A percentile compares a stretch with the other conserved stretches of the same genome.
Conservation (phyloP, 2,888 invertebrate species). For the Cyclophora albipunctata region DNA sequence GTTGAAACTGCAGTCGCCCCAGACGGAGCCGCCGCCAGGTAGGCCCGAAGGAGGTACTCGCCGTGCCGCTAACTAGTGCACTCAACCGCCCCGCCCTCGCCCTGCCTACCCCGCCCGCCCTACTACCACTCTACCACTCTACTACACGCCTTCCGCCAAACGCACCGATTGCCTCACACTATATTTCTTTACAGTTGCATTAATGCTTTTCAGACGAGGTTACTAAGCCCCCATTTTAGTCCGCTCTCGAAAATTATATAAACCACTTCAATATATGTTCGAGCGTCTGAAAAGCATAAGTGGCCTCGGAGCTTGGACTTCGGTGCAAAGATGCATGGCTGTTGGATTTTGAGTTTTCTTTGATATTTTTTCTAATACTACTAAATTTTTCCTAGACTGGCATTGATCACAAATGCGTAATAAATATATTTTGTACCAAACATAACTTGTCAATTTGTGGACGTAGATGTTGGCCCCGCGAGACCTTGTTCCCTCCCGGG, state of each 20-base stretch:
- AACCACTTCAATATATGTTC: background rate
- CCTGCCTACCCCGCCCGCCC: conserved; percentile 9
- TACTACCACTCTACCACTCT: conserved; percentile 12
- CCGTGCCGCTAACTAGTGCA: conserved; percentile 34
- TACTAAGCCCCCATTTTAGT: background rate
- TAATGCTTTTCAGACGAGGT: conserved; percentile 3
- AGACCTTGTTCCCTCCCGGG: conserved; percentile 76
- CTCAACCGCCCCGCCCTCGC: conserved; percentile 16
- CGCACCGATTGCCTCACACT: background rate
- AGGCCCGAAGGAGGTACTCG: conserved; percentile 55
- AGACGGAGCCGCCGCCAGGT: conserved; percentile 80
- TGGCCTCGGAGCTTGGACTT: conserved; percentile 37
- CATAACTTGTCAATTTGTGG: conserved; percentile 36
- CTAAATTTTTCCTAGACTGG: conserved; percentile 61
- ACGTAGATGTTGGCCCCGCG: conserved; percentile 78
- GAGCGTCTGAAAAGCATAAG: conserved; percentile 9
- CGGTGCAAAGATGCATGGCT: conserved; percentile 63
- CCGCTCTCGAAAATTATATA: background rate
- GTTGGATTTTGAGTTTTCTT: conserved; percentile 29
- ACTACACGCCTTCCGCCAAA: conserved; percentile 1
- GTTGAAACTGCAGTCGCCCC: conserved; percentile 80
- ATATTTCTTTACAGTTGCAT: background rate
- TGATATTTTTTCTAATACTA: conserved; percentile 48
- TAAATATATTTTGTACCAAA: conserved; percentile 29
- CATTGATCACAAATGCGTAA: conserved; percentile 57